A percentile compares a stretch with the other conserved stretches of the same genome.
phyloP scores from a whole-genome alignment of 2,113 vertebrate species.

The Coptodon rendalli region DNA sequence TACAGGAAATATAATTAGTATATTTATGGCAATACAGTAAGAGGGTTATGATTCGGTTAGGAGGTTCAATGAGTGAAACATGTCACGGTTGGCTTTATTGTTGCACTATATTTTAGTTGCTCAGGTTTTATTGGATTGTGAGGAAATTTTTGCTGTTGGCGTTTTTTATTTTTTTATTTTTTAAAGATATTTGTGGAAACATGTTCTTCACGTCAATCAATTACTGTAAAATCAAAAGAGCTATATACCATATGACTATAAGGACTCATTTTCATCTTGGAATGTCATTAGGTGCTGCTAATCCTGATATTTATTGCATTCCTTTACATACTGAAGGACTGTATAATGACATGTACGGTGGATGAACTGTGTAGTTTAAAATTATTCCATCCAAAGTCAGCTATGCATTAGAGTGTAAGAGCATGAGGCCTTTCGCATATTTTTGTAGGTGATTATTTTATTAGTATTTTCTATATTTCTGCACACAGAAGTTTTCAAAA shows the following conservation, averaged over 20 bases:
- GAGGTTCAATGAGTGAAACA: neutral
- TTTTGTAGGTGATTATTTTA: neutral
- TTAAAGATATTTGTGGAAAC: neutral
- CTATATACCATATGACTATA: neutral
- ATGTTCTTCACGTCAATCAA: neutral
- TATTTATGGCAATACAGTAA: neutral
- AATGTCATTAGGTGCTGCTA: fast-evolving
- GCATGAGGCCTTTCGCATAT: neutral
- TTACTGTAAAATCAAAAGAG: neutral
- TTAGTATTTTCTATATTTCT: neutral
- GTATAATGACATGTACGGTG: fast-evolving
- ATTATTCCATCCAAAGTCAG: neutral
- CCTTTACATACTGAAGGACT: neutral
- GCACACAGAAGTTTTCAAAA: neutral
- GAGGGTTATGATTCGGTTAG: neutral
- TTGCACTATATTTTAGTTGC: neutral
- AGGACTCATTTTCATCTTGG: neutral
- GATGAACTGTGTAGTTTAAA: neutral
- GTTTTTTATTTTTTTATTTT: fast-evolving
- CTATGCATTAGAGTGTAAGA: neutral
- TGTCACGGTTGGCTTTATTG: neutral
- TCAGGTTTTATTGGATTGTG: neutral
- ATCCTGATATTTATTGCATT: neutral
- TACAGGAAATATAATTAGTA: neutral
- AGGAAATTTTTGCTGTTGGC: neutral